Conservation (phyloP, 2,888 invertebrate species). For the Drosophila tanythrix region DNA sequence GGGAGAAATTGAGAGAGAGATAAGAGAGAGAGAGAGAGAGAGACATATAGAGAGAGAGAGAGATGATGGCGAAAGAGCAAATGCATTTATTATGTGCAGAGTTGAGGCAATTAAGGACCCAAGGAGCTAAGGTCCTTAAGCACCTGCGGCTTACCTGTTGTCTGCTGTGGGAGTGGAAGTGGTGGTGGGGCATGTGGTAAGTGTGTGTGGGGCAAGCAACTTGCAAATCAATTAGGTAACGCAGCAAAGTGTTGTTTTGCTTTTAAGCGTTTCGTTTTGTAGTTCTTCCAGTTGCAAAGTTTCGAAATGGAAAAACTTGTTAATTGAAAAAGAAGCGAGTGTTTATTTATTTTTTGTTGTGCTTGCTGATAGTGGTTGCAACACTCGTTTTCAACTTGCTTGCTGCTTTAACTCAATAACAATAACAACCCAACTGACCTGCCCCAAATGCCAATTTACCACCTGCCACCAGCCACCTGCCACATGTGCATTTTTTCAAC, state of each 20-base stretch:
- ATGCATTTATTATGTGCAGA: conserved; percentile 60
- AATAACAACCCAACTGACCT: conserved; percentile 25
- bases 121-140: conserved; percentile 48
- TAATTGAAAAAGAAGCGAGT: conserved; percentile 69
- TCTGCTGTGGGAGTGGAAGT: neutral
- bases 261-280: conserved; percentile 41
- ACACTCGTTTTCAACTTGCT: conserved; percentile 48
- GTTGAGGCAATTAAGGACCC: conserved; percentile 21
- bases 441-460: conserved; percentile 9
- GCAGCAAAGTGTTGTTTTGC: conserved; percentile 35
- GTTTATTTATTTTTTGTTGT: conserved; percentile 34
- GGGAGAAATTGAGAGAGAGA: neutral
- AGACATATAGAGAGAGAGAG: conserved; percentile 1
- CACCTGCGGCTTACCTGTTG: conserved; percentile 32
- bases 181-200: neutral
- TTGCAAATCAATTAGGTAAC: conserved; percentile 74
- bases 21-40: neutral
- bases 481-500: neutral
- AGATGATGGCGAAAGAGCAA: conserved; percentile 15
- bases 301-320: conserved; percentile 62
- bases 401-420: conserved; percentile 46
- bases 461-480: neutral
- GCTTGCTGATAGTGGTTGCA: conserved; percentile 34
- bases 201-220: conserved; percentile 23
- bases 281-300: conserved; percentile 20